These are phyloP conservation scores for Aethes cnicana DNA, from an alignment of 2,888 invertebrate species.

Conservation along the genomic window DNA sequence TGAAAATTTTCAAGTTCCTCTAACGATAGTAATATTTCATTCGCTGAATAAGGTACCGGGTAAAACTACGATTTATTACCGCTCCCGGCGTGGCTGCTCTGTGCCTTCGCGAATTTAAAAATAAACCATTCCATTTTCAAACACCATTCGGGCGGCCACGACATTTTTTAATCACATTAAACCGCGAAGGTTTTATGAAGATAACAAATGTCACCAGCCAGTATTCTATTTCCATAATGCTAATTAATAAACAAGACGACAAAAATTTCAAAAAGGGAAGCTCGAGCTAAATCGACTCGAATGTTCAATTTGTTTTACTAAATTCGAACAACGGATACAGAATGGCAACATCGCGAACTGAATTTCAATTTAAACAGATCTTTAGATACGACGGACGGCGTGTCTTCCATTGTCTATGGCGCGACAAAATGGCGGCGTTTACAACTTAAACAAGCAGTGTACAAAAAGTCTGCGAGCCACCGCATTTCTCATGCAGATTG, in stretches of 20 bases:
- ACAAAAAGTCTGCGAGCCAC: slow-evolving; percentile 34
- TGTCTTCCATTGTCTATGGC: slow-evolving; percentile 21
- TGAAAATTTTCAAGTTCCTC: slow-evolving; percentile 30
- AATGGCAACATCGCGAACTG: slow-evolving; percentile 10
- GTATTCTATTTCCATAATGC: slow-evolving; percentile 11
- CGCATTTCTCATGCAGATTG: slow-evolving; percentile 63
- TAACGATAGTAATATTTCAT: slow-evolving; percentile 30
- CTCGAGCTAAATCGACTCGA: slow-evolving; percentile 6
- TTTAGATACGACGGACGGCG: slow-evolving; percentile 11
- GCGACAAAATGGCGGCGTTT: slow-evolving; percentile 12
- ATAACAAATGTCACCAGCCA: too few relatives aligned
- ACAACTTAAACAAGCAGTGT: slow-evolving; percentile 37
- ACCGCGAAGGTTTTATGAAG: too few relatives aligned
- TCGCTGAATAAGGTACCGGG: slow-evolving; percentile 27
- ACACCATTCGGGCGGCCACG: too few relatives aligned
- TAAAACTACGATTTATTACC: slow-evolving; percentile 29
- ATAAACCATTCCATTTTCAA: slow-evolving; percentile 18
- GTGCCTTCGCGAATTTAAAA: slow-evolving; percentile 27
- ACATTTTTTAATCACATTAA: too few relatives aligned
- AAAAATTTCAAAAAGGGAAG: slow-evolving; percentile 7
- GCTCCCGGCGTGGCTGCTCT: slow-evolving; percentile 15
- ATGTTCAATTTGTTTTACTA: slow-evolving; percentile 9
- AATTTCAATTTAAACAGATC: slow-evolving; percentile 19
- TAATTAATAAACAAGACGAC: slow-evolving; percentile 9
- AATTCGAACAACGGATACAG: slow-evolving; percentile 17